Percentiles rank a stretch among this genome's conserved stretches.
These are phyloP conservation scores for Cryptoblepharus egeriae DNA, from an alignment of 2,797 vertebrate genomes.

Conservation along the genomic window DNA sequence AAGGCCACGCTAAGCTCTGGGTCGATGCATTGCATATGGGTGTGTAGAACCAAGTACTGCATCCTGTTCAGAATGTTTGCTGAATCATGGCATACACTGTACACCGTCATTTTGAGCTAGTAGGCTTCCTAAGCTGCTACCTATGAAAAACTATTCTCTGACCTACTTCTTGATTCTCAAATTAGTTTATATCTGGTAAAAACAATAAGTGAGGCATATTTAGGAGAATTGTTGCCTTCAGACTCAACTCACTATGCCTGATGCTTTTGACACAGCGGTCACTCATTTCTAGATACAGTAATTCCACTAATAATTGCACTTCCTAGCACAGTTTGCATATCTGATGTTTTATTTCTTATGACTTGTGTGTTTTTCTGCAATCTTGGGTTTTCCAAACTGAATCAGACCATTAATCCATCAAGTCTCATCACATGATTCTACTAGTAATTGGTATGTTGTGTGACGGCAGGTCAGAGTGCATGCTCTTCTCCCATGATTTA, in stretches of 20 bases:
- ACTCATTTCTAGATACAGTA: too few species aligned
- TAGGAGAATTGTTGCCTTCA: background rate
- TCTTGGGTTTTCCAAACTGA: background rate
- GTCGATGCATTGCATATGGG: background rate
- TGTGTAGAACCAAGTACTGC: conserved; percentile 16
- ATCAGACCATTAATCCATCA: accelerated
- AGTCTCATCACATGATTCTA: background rate
- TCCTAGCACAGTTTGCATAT: background rate
- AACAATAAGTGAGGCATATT: background rate
- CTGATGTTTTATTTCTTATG: background rate
- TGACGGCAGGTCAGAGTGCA: background rate
- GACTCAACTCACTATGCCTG: background rate
- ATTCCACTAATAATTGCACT: background rate
- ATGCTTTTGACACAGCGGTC: background rate
- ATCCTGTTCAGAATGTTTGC: conserved; percentile 7
- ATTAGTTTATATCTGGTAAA: background rate
- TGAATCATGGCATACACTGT: conserved; percentile 21
- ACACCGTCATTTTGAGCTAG: background rate
- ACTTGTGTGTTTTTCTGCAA: background rate
- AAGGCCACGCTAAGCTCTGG: conserved; percentile 9
- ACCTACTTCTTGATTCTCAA: background rate
- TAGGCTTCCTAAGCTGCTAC: background rate
- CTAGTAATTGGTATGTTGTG: background rate
- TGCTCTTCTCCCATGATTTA: background rate
- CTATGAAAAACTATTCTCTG: background rate